phyloP scores from a whole-genome alignment of 2,888 invertebrate genomes.

The Pristionchus exspectatus region DNA sequence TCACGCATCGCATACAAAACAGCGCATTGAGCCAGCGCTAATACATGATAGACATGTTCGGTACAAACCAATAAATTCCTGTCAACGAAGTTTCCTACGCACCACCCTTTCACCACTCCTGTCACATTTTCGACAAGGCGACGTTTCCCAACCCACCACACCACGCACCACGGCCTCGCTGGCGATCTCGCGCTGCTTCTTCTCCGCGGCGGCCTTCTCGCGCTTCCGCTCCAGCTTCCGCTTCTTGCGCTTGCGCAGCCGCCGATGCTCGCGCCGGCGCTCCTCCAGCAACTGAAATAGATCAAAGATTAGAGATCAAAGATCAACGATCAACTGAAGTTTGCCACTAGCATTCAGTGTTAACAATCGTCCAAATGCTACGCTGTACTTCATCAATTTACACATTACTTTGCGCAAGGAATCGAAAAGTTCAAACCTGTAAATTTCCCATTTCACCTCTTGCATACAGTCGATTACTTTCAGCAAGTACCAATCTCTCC shows the following conservation, averaged over 20 bases:
- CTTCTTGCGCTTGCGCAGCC: constrained; percentile 81
- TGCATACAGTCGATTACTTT: no score
- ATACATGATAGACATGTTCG: no score
- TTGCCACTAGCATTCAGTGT: no score
- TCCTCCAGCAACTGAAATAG: not conserved
- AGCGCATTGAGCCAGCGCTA: no score
- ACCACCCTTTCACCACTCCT: not conserved
- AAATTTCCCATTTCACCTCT: no score
- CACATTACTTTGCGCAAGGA: no score
- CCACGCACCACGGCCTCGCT: constrained; percentile 60
- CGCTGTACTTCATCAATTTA: no score
- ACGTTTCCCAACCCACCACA: not conserved
- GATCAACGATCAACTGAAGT: not conserved
- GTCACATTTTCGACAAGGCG: not conserved
- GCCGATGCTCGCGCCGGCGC: not conserved
- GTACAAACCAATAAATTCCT: no score
- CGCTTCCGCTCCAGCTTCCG: constrained; percentile 60
- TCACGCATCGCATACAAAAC: no score
- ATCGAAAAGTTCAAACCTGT: no score
- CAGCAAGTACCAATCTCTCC: no score
- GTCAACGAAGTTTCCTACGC: not conserved
- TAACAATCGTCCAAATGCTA: no score
- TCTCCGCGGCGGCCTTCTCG: constrained; percentile 79
- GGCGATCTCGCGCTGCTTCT: constrained; percentile 82
- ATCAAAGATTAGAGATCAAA: constrained; percentile 27